Base-by-base conservation (phyloP, 2,113 vertebrate genomes). In the Sminthopsis crassicaudata region DNA sequence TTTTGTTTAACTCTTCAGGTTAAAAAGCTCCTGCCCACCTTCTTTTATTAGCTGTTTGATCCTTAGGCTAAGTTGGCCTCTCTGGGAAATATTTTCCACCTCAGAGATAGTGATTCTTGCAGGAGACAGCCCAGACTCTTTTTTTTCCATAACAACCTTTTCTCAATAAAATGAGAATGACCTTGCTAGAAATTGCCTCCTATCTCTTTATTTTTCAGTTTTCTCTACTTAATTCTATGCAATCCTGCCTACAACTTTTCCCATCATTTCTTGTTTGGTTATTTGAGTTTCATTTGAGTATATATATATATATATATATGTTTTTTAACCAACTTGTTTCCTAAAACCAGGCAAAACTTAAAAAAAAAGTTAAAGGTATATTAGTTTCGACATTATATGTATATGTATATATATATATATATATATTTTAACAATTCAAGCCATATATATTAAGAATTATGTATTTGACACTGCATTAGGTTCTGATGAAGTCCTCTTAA, bases 1-100 rank as follows among this genome's bases (percentile, higher is more conserved):
- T 84, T 76, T 84, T 84, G 19, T 53, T 91, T 92, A 60, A 93
- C 91, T 95, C 42, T 91, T 67, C 16, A 93, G 51, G 3, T 36
- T 93, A 23, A 94, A 88, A n/a, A 3, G n/a, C 23, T 91, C 25
- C 57, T 90, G 50, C 42, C 36, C 26, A 91, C 2, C 19, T 23
- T 67, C 46, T 91, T 92, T 93, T 14, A 26, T 93, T 93, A 48
- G 46, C 46, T 53, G 51, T 90, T 52, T 67, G 11, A 53, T n/a
- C 30, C 30, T 55, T 84, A 19, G n/a, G 23, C 12, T 5, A 67
- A 22, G 60, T 67, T 67, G 60, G 30, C 67, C 67, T 42, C 6
- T 84, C n/a, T 42, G n/a, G 42, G 67, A 84, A 42, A 19, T 42
- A 42, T 16, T n/a, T 42, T 84, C 36, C 16, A 84, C 22, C 1